A percentile compares a stretch with the other conserved stretches of the same genome.
phyloP scores from a whole-genome alignment of 1,140 invertebrate genomes.

The Calephelis nemesis region DNA sequence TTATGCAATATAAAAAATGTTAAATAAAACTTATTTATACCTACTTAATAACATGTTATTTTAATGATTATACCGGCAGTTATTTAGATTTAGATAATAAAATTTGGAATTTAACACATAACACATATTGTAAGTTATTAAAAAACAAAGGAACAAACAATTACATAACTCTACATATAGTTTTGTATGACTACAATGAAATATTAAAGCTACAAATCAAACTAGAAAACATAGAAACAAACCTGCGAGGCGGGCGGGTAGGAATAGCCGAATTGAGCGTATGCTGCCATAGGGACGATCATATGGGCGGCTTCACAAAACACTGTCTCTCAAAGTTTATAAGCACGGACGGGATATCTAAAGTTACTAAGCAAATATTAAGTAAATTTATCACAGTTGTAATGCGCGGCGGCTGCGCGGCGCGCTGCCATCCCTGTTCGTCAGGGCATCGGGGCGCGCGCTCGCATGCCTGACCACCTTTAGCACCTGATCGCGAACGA shows the following conservation, averaged over 20 bases:
- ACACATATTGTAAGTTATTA: too few relatives aligned
- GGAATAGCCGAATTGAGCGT: slow-evolving; percentile 90
- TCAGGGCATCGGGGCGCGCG: slow-evolving; percentile 52
- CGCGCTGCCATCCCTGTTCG: slow-evolving; percentile 65
- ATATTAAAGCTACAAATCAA: background rate
- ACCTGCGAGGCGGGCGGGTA: slow-evolving; percentile 90
- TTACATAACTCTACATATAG: too few relatives aligned
- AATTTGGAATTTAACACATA: too few relatives aligned
- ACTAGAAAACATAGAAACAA: slow-evolving; percentile 28
- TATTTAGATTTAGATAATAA: too few relatives aligned
- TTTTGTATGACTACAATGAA: too few relatives aligned
- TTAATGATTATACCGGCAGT: too few relatives aligned
- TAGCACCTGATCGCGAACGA: slow-evolving; percentile 52
- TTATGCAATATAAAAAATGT: too few relatives aligned
- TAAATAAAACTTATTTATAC: too few relatives aligned
- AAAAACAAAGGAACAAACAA: too few relatives aligned
- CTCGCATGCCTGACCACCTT: slow-evolving; percentile 48
- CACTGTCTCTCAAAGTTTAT: slow-evolving; percentile 74
- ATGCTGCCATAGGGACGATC: slow-evolving; percentile 86
- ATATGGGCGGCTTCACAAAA: slow-evolving; percentile 74
- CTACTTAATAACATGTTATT: too few relatives aligned
- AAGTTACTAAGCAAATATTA: slow-evolving; percentile 53
- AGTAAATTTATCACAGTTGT: slow-evolving; percentile 68
- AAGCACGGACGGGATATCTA: slow-evolving; percentile 64
- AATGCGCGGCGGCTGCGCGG: slow-evolving; percentile 62